Conservation (phyloP, 2,888 invertebrate species). For the Diadegma fenestrale region DNA sequence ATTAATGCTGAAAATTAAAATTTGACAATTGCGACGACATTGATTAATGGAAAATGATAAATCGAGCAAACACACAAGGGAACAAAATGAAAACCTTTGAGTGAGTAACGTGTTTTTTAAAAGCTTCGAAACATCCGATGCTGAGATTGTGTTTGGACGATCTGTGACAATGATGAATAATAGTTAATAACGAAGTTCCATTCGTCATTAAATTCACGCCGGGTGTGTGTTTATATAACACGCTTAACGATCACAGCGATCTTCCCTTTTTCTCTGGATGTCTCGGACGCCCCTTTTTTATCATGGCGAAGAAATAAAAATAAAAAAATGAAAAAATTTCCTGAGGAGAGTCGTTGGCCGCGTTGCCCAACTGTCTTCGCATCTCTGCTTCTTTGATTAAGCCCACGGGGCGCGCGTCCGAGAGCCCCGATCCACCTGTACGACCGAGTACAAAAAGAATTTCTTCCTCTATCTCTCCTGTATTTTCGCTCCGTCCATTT, state of each 20-base stretch:
- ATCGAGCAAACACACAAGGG: neutral
- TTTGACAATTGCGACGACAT: neutral
- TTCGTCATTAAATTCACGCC: slow-evolving; percentile 61
- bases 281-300: slow-evolving; percentile 17
- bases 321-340: neutral
- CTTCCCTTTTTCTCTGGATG: neutral
- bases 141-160: neutral
- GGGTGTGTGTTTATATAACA: slow-evolving; percentile 14
- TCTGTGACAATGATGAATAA: slow-evolving; percentile 31
- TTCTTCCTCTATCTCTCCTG: slow-evolving; percentile 17
- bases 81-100: neutral
- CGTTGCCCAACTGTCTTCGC: slow-evolving; percentile 64
- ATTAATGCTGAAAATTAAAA: neutral
- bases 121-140: neutral
- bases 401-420: slow-evolving; percentile 60
- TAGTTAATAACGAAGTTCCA: slow-evolving; percentile 48
- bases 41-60: neutral
- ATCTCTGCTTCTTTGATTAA: slow-evolving; percentile 63
- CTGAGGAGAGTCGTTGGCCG: slow-evolving; percentile 15
- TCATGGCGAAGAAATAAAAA: neutral
- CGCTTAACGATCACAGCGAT: neutral
- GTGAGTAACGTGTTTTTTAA: neutral
- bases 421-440: slow-evolving; percentile 60
- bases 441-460: slow-evolving; percentile 54
- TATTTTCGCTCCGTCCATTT: neutral